Conservation (phyloP, 2,888 invertebrate species). For the Macrostomum cliftonense region DNA sequence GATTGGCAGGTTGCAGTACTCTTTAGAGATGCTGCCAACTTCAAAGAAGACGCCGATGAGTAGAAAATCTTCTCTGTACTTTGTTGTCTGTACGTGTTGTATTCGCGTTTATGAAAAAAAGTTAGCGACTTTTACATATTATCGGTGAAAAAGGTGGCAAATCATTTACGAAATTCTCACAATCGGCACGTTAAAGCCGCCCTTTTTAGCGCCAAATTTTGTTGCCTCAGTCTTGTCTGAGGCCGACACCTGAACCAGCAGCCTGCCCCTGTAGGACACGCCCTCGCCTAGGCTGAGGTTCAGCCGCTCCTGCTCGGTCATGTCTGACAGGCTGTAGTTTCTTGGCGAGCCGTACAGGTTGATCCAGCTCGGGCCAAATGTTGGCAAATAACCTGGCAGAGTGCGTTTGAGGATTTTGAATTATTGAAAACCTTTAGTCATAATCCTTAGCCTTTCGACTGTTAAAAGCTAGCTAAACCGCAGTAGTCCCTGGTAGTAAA, state of each 20-base stretch:
- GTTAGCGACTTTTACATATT: no score
- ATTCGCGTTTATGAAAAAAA: no score
- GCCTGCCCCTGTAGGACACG: constrained; percentile 46
- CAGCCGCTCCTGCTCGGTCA: constrained; percentile 1
- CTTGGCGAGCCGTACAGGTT: constrained; percentile 70
- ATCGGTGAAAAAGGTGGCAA: no score
- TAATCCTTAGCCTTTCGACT: no score
- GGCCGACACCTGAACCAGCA: constrained; percentile 43
- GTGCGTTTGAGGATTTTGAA: no score
- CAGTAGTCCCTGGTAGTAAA: background rate
- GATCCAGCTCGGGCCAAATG: constrained; percentile 68
- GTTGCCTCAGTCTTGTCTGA: constrained; percentile 13
- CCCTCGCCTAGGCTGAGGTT: constrained; percentile 74
- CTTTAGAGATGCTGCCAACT: constrained; percentile 66
- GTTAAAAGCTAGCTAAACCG: no score
- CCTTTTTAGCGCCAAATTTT: constrained; percentile 1
- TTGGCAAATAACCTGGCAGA: constrained; percentile 59
- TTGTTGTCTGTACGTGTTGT: constrained; percentile 50
- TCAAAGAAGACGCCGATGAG: constrained; percentile 60
- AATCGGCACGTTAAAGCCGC: background rate
- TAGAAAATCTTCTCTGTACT: constrained; percentile 63
- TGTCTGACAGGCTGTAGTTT: constrained; percentile 51
- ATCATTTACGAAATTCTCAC: no score
- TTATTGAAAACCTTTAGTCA: no score
- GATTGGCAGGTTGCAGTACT: constrained; percentile 52